These are phyloP conservation scores for Pogonomyrmex californicus DNA, from an alignment of 1,140 invertebrate species.

Conservation along the genomic window DNA sequence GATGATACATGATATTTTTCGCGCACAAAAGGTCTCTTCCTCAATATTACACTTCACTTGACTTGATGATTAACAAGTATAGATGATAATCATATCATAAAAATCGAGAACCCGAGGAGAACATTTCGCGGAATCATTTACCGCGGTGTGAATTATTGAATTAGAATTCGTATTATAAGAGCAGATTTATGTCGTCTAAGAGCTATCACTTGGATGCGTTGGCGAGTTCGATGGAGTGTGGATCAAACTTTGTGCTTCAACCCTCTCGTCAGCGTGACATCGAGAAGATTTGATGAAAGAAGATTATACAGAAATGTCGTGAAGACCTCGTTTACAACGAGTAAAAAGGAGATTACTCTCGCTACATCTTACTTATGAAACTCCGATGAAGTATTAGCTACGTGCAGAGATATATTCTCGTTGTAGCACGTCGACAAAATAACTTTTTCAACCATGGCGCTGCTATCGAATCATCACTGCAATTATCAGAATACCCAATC, in stretches of 20 bases:
- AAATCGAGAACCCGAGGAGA: neutral
- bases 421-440: neutral
- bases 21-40: neutral
- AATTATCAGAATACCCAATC: slow-evolving; percentile 77
- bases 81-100: neutral
- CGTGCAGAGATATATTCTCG: neutral
- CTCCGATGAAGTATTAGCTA: neutral
- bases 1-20: slow-evolving; percentile 8
- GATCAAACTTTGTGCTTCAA: neutral
- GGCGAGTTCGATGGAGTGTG: neutral
- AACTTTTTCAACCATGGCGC: slow-evolving; percentile 75
- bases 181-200: neutral
- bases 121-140: neutral
- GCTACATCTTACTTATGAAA: neutral
- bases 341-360: neutral
- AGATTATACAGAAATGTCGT: neutral
- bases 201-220: neutral
- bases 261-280: neutral
- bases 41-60: neutral
- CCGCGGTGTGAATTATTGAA: neutral
- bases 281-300: neutral
- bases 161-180: neutral
- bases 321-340: neutral
- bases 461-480: slow-evolving; percentile 83
- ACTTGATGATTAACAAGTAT: neutral